Conservation (phyloP, 2,888 invertebrate species). For the Tetragonula carbonaria region DNA sequence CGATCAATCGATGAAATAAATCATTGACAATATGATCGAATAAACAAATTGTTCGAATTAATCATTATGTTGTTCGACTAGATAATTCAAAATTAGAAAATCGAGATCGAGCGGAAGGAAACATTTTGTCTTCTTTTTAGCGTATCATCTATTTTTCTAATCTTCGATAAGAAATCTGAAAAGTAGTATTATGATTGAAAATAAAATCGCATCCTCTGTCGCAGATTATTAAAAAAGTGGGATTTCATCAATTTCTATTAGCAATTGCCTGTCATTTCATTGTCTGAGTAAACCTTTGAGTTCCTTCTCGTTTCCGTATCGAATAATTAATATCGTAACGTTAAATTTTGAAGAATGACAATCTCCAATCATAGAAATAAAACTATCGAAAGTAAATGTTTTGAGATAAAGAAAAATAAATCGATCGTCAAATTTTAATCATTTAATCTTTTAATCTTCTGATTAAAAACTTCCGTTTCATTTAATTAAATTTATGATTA, state of each 20-base stretch:
- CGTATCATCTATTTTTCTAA: background rate
- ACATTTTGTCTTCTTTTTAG: background rate
- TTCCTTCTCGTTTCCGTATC: too few relatives aligned
- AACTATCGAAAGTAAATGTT: background rate
- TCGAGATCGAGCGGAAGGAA: background rate
- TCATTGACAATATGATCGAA: background rate
- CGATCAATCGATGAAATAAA: background rate
- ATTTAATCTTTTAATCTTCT: too few relatives aligned
- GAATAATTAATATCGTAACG: background rate
- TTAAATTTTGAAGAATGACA: background rate
- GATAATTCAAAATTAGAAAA: background rate
- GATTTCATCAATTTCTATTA: background rate
- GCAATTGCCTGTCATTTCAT: background rate
- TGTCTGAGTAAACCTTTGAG: background rate
- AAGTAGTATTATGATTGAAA: background rate
- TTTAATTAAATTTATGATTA: background rate
- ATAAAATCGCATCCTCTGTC: background rate
- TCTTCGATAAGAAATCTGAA: background rate
- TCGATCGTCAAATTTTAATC: background rate
- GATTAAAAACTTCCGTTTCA: too few relatives aligned
- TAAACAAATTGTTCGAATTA: conserved; percentile 2
- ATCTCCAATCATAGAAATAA: background rate
- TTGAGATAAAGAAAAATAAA: background rate
- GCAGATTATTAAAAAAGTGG: background rate
- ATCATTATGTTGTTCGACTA: background rate